A percentile compares a stretch with the other conserved stretches of the same genome.
Evolutionary conservation across 2,888 invertebrate species (phyloP).

Genomic region (Dermolepida albohirtum): DNA sequence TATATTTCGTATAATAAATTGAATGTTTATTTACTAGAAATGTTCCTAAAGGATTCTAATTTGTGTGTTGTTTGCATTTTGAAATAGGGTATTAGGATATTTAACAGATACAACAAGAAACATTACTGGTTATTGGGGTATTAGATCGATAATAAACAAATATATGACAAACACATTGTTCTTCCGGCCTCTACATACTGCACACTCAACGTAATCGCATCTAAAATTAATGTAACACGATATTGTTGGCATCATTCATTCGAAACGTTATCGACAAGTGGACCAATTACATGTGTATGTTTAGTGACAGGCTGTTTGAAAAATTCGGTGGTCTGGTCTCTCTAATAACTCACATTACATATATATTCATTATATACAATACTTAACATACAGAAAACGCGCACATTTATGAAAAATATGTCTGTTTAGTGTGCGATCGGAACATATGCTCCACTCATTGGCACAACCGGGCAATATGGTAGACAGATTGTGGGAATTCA

Average conservation of each 20-base stretch:
- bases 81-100: too few species aligned
- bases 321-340: constrained; percentile 22
- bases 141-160: not conserved
- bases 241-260: constrained; percentile 18
- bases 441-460: constrained; percentile 59
- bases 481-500: constrained; percentile 64
- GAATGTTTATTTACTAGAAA: too few species aligned
- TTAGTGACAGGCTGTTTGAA: constrained; percentile 24
- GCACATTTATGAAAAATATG: constrained; percentile 45
- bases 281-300: constrained; percentile 20
- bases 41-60: too few species aligned
- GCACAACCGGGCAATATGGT: constrained; percentile 63
- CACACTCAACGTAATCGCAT: constrained; percentile 2
- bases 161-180: not conserved
- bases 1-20: too few species aligned
- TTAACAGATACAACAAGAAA: too few species aligned
- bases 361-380: constrained; percentile 1
- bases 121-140: too few species aligned
- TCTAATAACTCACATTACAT: constrained; percentile 29
- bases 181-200: not conserved
- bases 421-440: constrained; percentile 57
- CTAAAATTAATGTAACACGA: constrained; percentile 18
- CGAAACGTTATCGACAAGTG: constrained; percentile 17
- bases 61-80: too few species aligned
- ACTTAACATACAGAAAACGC: constrained; percentile 20